A percentile compares a stretch with the other conserved stretches of the same genome.
These are phyloP conservation scores for Prolemur simus DNA, from an alignment of 2,113 vertebrate species.

Conservation along the genomic window DNA sequence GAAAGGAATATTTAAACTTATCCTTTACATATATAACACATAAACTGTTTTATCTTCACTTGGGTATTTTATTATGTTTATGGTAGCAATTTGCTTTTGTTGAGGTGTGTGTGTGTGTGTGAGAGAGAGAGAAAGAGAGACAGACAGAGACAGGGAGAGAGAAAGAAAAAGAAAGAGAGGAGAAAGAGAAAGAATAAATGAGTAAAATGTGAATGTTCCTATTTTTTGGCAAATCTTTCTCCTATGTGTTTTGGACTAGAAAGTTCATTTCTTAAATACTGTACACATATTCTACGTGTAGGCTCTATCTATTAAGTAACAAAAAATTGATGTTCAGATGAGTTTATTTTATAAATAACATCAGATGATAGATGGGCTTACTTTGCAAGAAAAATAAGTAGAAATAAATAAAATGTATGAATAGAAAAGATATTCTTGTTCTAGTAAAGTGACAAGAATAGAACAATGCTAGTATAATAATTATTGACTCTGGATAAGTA, in stretches of 20 bases:
- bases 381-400: constrained; percentile 23
- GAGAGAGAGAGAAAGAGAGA: not conserved
- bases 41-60: not conserved
- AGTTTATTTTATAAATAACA: not conserved
- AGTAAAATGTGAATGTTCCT: not conserved
- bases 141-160: not conserved
- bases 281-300: not conserved
- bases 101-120: not conserved
- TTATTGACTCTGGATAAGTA: not conserved
- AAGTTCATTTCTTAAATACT: not conserved
- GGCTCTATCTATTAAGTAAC: not conserved
- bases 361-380: not conserved
- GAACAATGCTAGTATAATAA: not conserved
- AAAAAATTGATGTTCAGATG: not conserved
- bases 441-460: not conserved
- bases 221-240: not conserved
- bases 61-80: not conserved
- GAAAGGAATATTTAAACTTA: not conserved
- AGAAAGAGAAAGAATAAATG: not conserved
- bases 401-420: not conserved
- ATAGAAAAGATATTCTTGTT: not conserved
- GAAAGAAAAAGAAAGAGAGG: not conserved
- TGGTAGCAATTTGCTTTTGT: not conserved
- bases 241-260: not conserved
- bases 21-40: not conserved